Percentiles rank a stretch among this genome's conserved stretches.
Evolutionary conservation across 2,797 vertebrate genomes (phyloP).

Genomic region (Salarias fasciatus): DNA sequence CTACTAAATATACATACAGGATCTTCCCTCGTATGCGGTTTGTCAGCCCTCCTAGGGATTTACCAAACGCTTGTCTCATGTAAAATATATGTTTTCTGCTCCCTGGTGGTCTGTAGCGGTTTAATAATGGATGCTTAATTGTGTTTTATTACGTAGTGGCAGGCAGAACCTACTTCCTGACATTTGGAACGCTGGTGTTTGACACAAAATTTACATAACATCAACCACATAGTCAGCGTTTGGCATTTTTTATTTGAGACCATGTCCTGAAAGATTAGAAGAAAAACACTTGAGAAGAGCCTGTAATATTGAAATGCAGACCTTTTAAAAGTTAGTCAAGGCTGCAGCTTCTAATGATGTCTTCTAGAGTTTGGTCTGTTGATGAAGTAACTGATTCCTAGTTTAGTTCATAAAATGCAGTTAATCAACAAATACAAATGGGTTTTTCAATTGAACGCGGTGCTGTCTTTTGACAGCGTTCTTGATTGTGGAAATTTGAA

Average conservation of each 20-base stretch:
- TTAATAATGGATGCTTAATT: constrained; percentile 5
- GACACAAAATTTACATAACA: not conserved
- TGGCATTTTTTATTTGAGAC: not conserved
- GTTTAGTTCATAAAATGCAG: too few relatives aligned
- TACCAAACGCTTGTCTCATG: not conserved
- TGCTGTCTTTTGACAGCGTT: too few relatives aligned
- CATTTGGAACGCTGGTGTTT: not conserved
- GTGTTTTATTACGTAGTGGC: not conserved
- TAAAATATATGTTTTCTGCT: not conserved
- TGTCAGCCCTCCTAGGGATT: not conserved
- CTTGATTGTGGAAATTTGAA: not conserved
- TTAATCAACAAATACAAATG: too few relatives aligned
- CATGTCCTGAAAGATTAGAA: not conserved
- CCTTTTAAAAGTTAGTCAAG: not conserved
- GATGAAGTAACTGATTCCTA: not conserved
- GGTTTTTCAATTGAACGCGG: too few relatives aligned
- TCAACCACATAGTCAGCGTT: not conserved
- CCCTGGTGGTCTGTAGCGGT: not conserved
- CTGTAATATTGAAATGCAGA: not conserved
- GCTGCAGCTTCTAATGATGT: not conserved
- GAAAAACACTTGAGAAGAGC: not conserved
- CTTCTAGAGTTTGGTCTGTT: not conserved
- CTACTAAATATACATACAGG: too few relatives aligned
- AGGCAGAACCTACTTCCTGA: not conserved
- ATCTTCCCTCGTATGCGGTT: not conserved